Conservation (phyloP, 2,888 invertebrate species). For the Thymelicus lineola region DNA sequence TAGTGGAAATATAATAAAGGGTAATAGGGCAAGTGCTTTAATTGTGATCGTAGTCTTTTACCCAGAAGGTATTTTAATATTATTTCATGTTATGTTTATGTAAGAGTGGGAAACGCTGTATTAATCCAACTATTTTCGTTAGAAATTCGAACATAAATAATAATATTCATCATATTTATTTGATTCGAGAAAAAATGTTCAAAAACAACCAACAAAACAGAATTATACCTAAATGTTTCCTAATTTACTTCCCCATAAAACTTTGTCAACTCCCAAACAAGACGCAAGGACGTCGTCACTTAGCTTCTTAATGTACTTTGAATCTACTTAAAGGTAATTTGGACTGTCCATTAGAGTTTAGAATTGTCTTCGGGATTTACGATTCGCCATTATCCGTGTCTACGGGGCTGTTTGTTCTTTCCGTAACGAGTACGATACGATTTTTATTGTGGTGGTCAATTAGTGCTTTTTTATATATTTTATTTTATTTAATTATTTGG, state of each 20-base stretch:
- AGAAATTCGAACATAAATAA: too few species aligned
- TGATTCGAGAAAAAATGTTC: background rate
- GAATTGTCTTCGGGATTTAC: conserved; percentile 45
- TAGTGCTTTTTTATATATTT: too few species aligned
- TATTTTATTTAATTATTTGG: too few species aligned
- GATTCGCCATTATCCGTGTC: conserved; percentile 22
- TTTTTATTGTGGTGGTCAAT: background rate
- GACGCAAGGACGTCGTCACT: conserved; percentile 56
- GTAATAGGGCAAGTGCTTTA: too few species aligned
- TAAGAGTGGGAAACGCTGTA: too few species aligned
- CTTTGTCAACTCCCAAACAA: conserved; percentile 51
- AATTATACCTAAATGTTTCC: conserved; percentile 6
- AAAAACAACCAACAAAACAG: conserved; percentile 6
- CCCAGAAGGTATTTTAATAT: too few species aligned
- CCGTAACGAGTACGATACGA: conserved; percentile 12
- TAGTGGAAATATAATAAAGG: too few species aligned
- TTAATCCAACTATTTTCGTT: too few species aligned
- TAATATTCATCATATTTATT: too few species aligned
- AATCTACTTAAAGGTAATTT: conserved; percentile 68
- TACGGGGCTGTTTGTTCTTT: conserved; percentile 3
- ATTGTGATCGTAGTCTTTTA: too few species aligned
- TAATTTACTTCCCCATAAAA: conserved; percentile 26
- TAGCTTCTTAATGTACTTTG: conserved; percentile 66
- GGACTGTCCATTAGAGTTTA: conserved; percentile 71
- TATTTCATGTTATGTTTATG: too few species aligned